Percentiles rank a stretch among this genome's conserved stretches.
Evolutionary conservation across 1,140 invertebrate genomes (phyloP).

Genomic region (Asbolus verrucosus): DNA sequence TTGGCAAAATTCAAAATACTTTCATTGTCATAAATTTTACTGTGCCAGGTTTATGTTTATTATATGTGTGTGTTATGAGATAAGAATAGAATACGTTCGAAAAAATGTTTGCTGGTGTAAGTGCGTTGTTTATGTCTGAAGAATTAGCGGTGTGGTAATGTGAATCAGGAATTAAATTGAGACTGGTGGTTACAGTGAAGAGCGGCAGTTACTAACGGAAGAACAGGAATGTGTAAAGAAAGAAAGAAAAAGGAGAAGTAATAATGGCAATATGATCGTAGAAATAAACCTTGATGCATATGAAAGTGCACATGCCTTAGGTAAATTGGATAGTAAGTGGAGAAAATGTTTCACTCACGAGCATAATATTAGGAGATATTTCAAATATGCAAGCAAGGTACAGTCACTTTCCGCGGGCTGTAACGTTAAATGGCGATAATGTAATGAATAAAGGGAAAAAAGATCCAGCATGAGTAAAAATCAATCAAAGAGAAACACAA

Average conservation of each 20-base stretch:
- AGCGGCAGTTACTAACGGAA: slow-evolving; percentile 33
- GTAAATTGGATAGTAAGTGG: slow-evolving; percentile 46
- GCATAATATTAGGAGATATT: slow-evolving; percentile 44
- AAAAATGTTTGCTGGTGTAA: too few relatives aligned
- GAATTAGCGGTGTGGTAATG: slow-evolving; percentile 10
- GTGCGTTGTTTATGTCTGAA: neutral
- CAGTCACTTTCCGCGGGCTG: slow-evolving; percentile 40
- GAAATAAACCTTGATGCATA: slow-evolving; percentile 45
- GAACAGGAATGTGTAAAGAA: slow-evolving; percentile 40
- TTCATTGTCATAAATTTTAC: too few relatives aligned
- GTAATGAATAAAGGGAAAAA: slow-evolving; percentile 22
- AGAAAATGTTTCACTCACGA: slow-evolving; percentile 46
- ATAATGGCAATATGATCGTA: slow-evolving; percentile 44
- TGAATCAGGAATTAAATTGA: slow-evolving; percentile 35
- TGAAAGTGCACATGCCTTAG: slow-evolving; percentile 45
- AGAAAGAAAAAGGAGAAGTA: slow-evolving; percentile 40
- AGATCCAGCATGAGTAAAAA: slow-evolving; percentile 28
- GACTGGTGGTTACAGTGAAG: slow-evolving; percentile 14
- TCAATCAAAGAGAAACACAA: slow-evolving; percentile 1
- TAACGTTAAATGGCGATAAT: slow-evolving; percentile 8
- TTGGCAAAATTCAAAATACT: too few relatives aligned
- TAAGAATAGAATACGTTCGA: too few relatives aligned
- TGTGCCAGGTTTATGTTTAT: too few relatives aligned
- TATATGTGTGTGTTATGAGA: too few relatives aligned
- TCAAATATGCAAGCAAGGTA: slow-evolving; percentile 39